Base-by-base conservation (phyloP, 2,888 invertebrate species). In the Xanthorhoe designata region DNA sequence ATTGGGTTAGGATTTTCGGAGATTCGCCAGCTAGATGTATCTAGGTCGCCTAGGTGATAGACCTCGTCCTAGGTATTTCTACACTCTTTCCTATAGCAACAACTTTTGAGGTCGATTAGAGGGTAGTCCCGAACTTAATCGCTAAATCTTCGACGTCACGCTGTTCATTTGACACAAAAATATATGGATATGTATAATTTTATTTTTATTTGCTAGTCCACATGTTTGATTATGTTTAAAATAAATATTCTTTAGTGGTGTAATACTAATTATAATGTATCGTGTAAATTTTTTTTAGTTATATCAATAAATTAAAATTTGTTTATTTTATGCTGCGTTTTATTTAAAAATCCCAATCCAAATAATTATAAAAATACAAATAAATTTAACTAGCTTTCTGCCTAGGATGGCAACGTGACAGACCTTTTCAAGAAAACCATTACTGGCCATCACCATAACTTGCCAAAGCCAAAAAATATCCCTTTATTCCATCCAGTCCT, bases 301-400 rank as follows among this genome's bases (percentile, higher is more conserved):
- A 90, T 89, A 92, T 91, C 92, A 92, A 92, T 93, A 92, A 92
- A 92, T 92, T 92, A 91, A 92, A 92, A 91, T 92, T 93, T 93
- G 92, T 92, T 93, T 92, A 93, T 91, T 93, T 93, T 87, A 90
- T 78, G 79, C 73, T 81, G 79, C 73, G 82, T 88, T 87, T 88
- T 82, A 83, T 87, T 87, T 78, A 58, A 60, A 64, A 45, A 45
- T 47, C 17, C 15, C 15, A 15, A n/a, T 45, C 45, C 45, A 9
- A 35, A 35, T 24, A 35, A 9, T 35, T n/a, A n/a, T 10, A 2
- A 35, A 35, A 35, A 35, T 8, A 1, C 9, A 35, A 10, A 10
- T 2, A 35, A 24, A 5, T 24, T 24, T 24, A 24, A 24, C 2
- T 2, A 24, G 24, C 24, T 24, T 24, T 24, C 24, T 24, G 24